Conservation (phyloP, 2,888 invertebrate genomes). For the Bimastos eiseni region DNA sequence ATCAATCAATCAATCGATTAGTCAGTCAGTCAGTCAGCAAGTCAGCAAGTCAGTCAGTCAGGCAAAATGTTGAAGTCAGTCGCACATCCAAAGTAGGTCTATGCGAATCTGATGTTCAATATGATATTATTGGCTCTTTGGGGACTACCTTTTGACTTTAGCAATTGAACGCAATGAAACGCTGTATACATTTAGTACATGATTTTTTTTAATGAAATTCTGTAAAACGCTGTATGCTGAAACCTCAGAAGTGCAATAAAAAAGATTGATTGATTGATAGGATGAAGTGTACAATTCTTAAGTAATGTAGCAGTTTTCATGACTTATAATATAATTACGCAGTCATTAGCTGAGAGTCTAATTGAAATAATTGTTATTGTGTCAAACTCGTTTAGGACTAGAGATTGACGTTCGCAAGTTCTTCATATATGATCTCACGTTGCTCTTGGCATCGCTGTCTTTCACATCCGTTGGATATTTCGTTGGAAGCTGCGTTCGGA, state of each 20-base stretch:
- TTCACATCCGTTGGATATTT: slow-evolving; percentile 56
- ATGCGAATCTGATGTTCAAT: not conserved
- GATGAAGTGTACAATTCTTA: not conserved
- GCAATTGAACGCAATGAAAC: too few relatives aligned
- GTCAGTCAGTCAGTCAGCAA: too few relatives aligned
- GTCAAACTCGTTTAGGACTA: slow-evolving; percentile 36
- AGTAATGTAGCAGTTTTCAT: not conserved
- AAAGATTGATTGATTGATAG: not conserved
- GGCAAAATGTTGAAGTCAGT: not conserved
- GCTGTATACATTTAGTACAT: too few relatives aligned
- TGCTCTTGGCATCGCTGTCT: slow-evolving; percentile 55
- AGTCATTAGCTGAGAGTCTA: not conserved
- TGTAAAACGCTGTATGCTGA: too few relatives aligned
- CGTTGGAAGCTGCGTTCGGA: slow-evolving; percentile 42
- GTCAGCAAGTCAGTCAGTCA: too few relatives aligned
- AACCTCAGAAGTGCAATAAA: too few relatives aligned
- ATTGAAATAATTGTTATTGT: not conserved
- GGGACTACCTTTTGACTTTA: too few relatives aligned
- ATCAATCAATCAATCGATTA: too few relatives aligned
- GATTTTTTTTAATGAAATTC: too few relatives aligned
- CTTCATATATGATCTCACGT: slow-evolving; percentile 54
- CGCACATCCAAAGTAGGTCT: not conserved
- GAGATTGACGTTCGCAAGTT: slow-evolving; percentile 48
- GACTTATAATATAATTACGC: not conserved
- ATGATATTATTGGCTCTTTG: too few relatives aligned